phyloP scores from a whole-genome alignment of 2,797 vertebrate species.

The Lepilemur ruficaudatus region DNA sequence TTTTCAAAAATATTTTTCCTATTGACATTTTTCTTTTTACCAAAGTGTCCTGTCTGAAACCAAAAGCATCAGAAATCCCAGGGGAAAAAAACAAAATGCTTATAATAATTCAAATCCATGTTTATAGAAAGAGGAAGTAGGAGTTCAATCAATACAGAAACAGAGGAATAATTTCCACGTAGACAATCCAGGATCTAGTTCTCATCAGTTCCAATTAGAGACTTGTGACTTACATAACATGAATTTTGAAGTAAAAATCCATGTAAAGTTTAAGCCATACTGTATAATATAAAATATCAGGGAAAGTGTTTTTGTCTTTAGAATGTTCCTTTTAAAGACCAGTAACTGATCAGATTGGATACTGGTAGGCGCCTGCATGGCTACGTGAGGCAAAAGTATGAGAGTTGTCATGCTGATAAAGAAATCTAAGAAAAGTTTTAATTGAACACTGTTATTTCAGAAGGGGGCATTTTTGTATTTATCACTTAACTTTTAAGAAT shows the following conservation, averaged over 20 bases:
- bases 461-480: neutral
- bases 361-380: too few relatives aligned
- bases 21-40: neutral
- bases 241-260: neutral
- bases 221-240: neutral
- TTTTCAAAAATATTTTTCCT: neutral
- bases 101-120: neutral
- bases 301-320: neutral
- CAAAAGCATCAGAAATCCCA: neutral
- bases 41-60: neutral
- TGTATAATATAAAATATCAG: neutral
- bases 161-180: neutral
- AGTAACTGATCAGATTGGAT: neutral
- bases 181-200: neutral
- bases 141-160: neutral
- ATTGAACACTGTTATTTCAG: neutral
- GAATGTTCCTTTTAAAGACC: neutral
- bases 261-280: neutral
- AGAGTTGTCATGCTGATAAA: neutral
- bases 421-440: neutral
- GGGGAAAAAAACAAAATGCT: neutral
- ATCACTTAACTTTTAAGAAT: neutral
- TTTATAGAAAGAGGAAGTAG: neutral
- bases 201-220: neutral
- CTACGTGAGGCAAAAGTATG: neutral